Evolutionary conservation across 1,140 invertebrate genomes (phyloP), one percentile per base, ranked within the genome.

Genomic region (Megalonaias nervosa): DNA sequence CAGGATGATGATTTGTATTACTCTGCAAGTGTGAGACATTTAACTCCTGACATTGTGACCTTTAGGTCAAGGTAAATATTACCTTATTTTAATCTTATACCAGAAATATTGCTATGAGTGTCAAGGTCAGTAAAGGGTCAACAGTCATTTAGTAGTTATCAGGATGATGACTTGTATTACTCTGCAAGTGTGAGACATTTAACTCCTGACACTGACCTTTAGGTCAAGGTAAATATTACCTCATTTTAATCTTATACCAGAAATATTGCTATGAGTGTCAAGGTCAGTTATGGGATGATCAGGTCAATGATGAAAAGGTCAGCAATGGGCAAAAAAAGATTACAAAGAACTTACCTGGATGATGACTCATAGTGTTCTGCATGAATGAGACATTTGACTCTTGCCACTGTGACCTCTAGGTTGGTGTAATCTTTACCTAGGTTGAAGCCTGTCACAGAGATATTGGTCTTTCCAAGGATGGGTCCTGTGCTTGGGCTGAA

Each of bases 371-470:
- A 87, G 67, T 88, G 81, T 19, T 85, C 82, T 9, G 83, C 78
- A 61, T 79, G 79, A n/a, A 88, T 82, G 16, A 67, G 73, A 74
- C 88, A 89, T 23, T 74, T 77, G 4, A 86, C 71, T 4, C 88
- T 86, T 31, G 88, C 87, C 1, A 89, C 86, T n/a, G 81, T 85
- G 16, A 88, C 83, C n/a, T 69, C 75, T 14, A 89, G 77, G 71
- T 89, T 87, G 11, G 75, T 77, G 74, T 84, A 84, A 4, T 71
- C 68, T 69, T 88, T 88, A 6, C 87, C 87, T 0, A 89, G 81
- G 77, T 89, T 89, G 61, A 89, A 82, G 6, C 88, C 88, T 9
- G 80, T 87, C 31, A 89, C 86, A 0, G 85, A 82, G 21, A 89
- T 81, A 67, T 85, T 83, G 21, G 86, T 87, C 48, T 80, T 76